Evolutionary conservation across 1,140 invertebrate species (phyloP), one percentile per base, ranked within the genome.

Genomic region (Coptotermes formosanus): DNA sequence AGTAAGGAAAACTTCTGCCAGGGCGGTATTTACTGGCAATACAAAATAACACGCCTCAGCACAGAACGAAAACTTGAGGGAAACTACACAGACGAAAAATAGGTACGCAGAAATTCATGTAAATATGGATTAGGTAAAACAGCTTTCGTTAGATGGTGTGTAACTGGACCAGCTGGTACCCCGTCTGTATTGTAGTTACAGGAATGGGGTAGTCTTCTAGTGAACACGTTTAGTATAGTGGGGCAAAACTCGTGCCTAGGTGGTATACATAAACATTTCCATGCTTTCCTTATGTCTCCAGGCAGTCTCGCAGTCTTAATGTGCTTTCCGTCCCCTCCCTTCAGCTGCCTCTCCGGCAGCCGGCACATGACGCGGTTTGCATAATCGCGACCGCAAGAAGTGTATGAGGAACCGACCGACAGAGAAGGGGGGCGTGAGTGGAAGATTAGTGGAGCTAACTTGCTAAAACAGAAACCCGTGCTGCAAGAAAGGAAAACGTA

Each of bases 61-160:
- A 84, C 12, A 7, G 9, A 45, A 19, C 48, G 44, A 16, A 38
- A 48, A 3, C 48, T 38, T 84, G 48, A 38, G 48, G 45, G 45
- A 48, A 48, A 48, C 9, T 48, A 16, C 23, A n/a, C 38, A 59
- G 83, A 32, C 8, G 83, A 38, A 23, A 25, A 52, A 30, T n/a
- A 32, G 25, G 82, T 23, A 44, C 12, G 12, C 48, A 81, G 3
- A 87, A 87, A 88, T 88, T 87, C 87, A 88, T 88, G 88, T 88
- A 88, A 88, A 88, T 88, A 88, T 88, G 88, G 88, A 88, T 88
- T 88, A 88, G 87, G 88, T 88, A 88, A 87, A 88, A 88, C 88
- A 87, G 86, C 59, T 87, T 69, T 87, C 87, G 83, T 85, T 85
- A 86, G 86, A 25, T 25, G 64, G 14, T 30, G 25, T 30, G 25